These are phyloP conservation scores for Catotricha subobsoleta DNA, from an alignment of 2,888 invertebrate species.

Conservation along the genomic window DNA sequence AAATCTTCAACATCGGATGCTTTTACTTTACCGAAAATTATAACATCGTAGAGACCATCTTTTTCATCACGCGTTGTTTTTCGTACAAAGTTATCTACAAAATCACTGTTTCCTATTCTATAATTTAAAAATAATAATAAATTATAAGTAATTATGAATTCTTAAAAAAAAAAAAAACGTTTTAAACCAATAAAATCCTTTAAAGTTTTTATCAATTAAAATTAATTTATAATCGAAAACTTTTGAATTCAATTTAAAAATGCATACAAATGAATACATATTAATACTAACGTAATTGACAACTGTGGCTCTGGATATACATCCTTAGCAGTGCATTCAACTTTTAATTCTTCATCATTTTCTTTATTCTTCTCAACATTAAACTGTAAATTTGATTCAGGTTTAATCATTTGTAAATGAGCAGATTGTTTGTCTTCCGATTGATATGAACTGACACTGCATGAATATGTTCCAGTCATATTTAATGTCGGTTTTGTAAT, in stretches of 20 bases:
- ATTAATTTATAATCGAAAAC: no score
- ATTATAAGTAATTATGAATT: no score
- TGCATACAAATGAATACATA: neutral
- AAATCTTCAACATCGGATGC: neutral
- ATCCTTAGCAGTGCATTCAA: constrained; percentile 27
- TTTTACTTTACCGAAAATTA: neutral
- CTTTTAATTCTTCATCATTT: constrained; percentile 17
- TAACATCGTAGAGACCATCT: neutral
- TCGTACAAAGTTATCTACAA: neutral
- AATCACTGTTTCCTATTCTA: neutral
- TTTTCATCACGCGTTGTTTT: neutral
- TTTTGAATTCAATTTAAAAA: no score
- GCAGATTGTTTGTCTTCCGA: constrained; percentile 29
- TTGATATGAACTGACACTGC: constrained; percentile 37
- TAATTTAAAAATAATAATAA: no score
- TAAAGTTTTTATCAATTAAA: no score
- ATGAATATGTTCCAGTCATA: constrained; percentile 54
- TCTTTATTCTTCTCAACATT: constrained; percentile 21
- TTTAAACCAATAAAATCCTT: no score
- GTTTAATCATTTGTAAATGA: constrained; percentile 17
- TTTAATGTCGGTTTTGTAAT: constrained; percentile 49
- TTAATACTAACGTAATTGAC: constrained; percentile 21
- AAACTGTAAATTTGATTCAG: constrained; percentile 28
- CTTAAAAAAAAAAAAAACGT: no score
- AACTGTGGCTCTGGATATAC: constrained; percentile 27